Conservation (phyloP, 1,140 invertebrate species). For the Subanguina moxae region DNA sequence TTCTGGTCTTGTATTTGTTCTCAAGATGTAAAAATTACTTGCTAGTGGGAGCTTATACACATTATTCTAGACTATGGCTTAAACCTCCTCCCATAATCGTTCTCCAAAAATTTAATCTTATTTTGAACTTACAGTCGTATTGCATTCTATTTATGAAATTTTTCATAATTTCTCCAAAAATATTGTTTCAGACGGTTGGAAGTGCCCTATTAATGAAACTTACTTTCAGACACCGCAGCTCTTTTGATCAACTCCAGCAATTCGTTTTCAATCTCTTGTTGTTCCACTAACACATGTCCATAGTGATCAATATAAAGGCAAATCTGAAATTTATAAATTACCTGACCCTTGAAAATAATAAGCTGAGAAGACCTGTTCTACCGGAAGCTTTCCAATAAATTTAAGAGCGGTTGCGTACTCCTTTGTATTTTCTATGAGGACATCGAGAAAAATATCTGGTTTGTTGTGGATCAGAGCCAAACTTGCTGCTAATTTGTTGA, state of each 20-base stretch:
- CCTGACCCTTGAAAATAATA: too few relatives aligned
- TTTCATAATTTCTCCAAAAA: slow-evolving; percentile 11
- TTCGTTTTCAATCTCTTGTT: slow-evolving; percentile 26
- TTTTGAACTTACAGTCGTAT: too few relatives aligned
- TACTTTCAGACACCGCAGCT: slow-evolving; percentile 15
- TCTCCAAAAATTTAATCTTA: too few relatives aligned
- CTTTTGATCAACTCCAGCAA: slow-evolving; percentile 24
- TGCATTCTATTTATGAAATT: too few relatives aligned
- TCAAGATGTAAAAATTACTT: too few relatives aligned
- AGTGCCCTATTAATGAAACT: neutral
- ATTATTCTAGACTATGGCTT: too few relatives aligned
- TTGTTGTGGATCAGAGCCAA: slow-evolving; percentile 31
- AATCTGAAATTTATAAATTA: slow-evolving; percentile 12
- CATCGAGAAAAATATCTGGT: slow-evolving; percentile 35
- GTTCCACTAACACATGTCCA: slow-evolving; percentile 37
- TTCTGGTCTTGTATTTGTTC: too few relatives aligned
- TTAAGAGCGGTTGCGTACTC: slow-evolving; percentile 42
- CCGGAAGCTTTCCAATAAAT: slow-evolving; percentile 32
- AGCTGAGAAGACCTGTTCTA: neutral
- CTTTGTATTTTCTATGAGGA: slow-evolving; percentile 45
- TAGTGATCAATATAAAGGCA: slow-evolving; percentile 39
- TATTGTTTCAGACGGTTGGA: neutral
- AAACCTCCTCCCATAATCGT: too few relatives aligned
- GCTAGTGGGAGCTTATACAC: too few relatives aligned
- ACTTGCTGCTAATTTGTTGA: slow-evolving; percentile 36